Conservation (phyloP, 2,888 invertebrate species). For the Diaperis boleti region DNA sequence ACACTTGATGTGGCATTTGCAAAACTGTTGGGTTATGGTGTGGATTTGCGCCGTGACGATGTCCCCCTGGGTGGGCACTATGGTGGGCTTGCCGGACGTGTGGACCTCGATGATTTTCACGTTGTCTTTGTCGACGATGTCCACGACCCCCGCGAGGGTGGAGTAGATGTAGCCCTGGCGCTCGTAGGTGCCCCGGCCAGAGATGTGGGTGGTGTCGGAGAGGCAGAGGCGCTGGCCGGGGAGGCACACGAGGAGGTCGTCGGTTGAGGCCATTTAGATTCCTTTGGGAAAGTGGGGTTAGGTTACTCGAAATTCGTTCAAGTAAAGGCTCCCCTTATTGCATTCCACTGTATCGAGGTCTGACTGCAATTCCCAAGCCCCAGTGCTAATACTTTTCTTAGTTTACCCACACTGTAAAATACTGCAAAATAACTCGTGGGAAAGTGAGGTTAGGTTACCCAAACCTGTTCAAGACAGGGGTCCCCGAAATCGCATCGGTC, state of each 20-base stretch:
- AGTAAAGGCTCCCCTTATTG: too few relatives aligned
- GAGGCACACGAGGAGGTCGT: slow-evolving; percentile 45
- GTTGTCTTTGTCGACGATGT: slow-evolving; percentile 72
- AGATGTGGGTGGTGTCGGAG: slow-evolving; percentile 74
- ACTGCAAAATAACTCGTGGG: too few relatives aligned
- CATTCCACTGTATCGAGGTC: too few relatives aligned
- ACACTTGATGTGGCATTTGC: slow-evolving; percentile 88
- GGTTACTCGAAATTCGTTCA: too few relatives aligned
- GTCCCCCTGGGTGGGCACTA: slow-evolving; percentile 89
- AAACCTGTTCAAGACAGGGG: too few relatives aligned
- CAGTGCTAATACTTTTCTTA: too few relatives aligned
- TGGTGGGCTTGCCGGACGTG: slow-evolving; percentile 79
- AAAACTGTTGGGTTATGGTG: slow-evolving; percentile 85
- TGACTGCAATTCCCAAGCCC: too few relatives aligned
- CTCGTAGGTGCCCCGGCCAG: slow-evolving; percentile 90
- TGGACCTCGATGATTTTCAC: slow-evolving; percentile 78
- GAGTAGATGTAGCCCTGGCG: slow-evolving; percentile 89
- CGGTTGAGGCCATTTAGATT: slow-evolving; percentile 2
- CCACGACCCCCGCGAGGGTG: slow-evolving; percentile 83
- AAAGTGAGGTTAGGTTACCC: neutral
- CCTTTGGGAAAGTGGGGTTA: neutral
- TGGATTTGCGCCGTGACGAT: slow-evolving; percentile 90
- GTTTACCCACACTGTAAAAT: too few relatives aligned
- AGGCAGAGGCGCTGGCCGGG: slow-evolving; percentile 80
- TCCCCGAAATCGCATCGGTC: too few relatives aligned